Evolutionary conservation across 1,140 invertebrate species (phyloP), one percentile per base, ranked within the genome.

Genomic region (Tetraneura akinire): DNA sequence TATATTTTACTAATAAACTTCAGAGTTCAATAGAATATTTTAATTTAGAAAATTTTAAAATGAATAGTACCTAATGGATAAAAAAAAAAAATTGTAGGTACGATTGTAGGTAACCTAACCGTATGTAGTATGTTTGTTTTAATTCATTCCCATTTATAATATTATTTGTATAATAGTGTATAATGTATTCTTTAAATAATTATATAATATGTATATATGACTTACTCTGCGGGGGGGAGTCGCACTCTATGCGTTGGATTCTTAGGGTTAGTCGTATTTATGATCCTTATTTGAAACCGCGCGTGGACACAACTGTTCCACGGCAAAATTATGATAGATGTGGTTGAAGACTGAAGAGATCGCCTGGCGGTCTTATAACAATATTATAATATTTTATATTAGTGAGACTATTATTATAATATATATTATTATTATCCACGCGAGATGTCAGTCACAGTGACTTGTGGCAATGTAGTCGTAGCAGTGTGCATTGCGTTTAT

Each of bases 81-180:
- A n/a, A n/a, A n/a, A n/a, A n/a, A n/a, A n/a, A n/a, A n/a, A n/a
- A n/a, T n/a, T n/a, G n/a, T n/a, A n/a, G n/a, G n/a, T n/a, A n/a
- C n/a, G n/a, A n/a, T n/a, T n/a, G n/a, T n/a, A n/a, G n/a, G n/a
- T n/a, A n/a, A n/a, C n/a, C n/a, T n/a, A n/a, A n/a, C n/a, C n/a
- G n/a, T n/a, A n/a, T n/a, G n/a, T n/a, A n/a, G 21, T 76, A 57
- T 76, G 51, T 76, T 76, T 57, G 73, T 37, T 76, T 76, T 76
- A 37, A 76, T 42, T 42, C 49, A 53, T 60, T 76, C 57, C 57
- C 32, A 53, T 23, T 57, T 57, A 60, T 18, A 14, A 26, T 18
- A 14, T 37, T 51, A 29, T 49, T 6, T 68, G 11, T 23, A 68
- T 45, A 66, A 21, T 37, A 4, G 8, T 37, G 8, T 37, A 37